Conservation (phyloP, 2,113 vertebrate genomes). For the Hypocryptadius cinnamomeus region DNA sequence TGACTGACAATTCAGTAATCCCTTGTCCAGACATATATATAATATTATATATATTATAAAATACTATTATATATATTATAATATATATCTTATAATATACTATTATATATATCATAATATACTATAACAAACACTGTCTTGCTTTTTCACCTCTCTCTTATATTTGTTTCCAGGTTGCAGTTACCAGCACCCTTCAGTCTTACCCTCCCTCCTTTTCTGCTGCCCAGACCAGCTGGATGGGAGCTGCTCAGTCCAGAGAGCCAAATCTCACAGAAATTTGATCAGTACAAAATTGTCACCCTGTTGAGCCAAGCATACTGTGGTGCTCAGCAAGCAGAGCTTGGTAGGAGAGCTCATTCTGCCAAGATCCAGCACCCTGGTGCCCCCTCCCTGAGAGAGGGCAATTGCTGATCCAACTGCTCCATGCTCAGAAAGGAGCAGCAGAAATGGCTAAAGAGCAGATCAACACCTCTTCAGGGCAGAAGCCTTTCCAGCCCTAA, state of each 20-base stretch:
- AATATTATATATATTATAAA: no score
- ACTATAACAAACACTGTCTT: not conserved
- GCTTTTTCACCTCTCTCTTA: not conserved
- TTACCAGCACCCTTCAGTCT: not conserved
- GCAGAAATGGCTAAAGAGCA: not conserved
- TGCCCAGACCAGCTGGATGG: not conserved
- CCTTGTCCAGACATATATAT: not conserved
- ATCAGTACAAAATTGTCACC: not conserved
- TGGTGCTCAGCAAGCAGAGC: not conserved
- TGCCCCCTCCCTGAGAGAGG: not conserved
- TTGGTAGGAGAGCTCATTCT: not conserved
- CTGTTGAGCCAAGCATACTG: fast-evolving
- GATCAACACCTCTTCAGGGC: not conserved
- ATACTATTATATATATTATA: no score
- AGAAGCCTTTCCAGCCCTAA: not conserved
- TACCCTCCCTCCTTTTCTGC: not conserved
- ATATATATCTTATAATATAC: no score
- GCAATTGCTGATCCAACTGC: not conserved
- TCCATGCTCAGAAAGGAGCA: not conserved
- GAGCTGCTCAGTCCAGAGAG: not conserved
- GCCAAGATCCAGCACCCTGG: not conserved
- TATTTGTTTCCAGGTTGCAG: not conserved
- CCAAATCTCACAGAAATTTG: not conserved
- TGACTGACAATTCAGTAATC: not conserved
- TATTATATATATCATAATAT: no score